phyloP scores from a whole-genome alignment of 1,140 invertebrate species.

The Sycobia sp. region DNA sequence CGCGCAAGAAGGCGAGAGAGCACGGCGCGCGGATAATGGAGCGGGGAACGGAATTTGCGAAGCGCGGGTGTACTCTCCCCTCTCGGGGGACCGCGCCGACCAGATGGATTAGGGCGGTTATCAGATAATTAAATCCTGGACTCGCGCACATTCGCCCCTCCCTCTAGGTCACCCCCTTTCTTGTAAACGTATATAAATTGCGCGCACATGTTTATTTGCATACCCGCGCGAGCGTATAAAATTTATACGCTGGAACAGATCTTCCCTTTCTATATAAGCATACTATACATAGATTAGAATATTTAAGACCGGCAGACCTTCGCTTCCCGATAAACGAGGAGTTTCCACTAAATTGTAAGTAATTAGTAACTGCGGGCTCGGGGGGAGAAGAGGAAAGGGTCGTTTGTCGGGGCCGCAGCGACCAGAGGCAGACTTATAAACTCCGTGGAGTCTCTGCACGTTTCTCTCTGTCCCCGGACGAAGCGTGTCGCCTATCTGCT shows the following conservation, averaged over 20 bases:
- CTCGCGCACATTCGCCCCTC: background rate
- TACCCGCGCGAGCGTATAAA: no score
- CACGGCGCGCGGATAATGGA: slow-evolving; percentile 12
- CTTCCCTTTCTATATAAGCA: no score
- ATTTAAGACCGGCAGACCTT: slow-evolving; percentile 23
- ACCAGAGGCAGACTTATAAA: slow-evolving; percentile 1
- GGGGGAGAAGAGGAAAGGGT: background rate
- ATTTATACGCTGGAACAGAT: no score
- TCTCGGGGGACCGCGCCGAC: slow-evolving; percentile 12
- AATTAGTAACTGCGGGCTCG: no score
- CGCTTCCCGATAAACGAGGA: slow-evolving; percentile 14
- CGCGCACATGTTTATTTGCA: no score
- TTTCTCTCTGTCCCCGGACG: background rate
- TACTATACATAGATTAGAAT: no score
- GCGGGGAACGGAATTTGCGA: no score
- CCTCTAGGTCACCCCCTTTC: background rate
- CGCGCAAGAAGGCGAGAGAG: background rate
- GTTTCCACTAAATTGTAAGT: slow-evolving; percentile 26
- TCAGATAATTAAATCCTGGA: slow-evolving; percentile 36
- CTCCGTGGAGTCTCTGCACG: background rate
- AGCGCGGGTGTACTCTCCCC: background rate
- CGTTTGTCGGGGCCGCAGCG: background rate
- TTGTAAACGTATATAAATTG: background rate
- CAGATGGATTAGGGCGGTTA: slow-evolving; percentile 29
- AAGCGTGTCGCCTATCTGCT: background rate